Conservation (phyloP, 2,888 invertebrate species). For the Plagodis pulveraria region DNA sequence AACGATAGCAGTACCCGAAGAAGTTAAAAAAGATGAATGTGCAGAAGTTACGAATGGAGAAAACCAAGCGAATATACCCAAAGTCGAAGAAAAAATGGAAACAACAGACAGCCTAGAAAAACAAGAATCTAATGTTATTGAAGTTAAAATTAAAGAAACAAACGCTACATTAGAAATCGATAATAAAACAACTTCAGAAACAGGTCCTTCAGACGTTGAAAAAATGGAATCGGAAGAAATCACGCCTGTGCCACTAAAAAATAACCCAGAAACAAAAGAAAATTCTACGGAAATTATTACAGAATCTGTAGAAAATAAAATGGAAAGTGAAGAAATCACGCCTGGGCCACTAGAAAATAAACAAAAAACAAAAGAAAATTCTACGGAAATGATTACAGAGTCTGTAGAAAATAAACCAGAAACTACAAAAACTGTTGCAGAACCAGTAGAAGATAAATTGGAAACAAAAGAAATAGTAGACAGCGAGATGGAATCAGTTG, state of each 20-base stretch:
- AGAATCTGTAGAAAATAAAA: not conserved
- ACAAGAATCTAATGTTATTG: conserved; percentile 1
- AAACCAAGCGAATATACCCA: conserved; percentile 1
- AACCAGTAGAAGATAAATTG: not conserved
- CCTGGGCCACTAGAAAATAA: not conserved
- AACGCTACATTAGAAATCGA: conserved; percentile 1
- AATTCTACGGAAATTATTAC: not conserved
- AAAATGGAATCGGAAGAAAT: conserved; percentile 25
- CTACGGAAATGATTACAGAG: conserved; percentile 3
- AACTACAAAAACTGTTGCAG: conserved; percentile 3
- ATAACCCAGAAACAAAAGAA: not conserved
- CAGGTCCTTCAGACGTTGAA: conserved; percentile 7
- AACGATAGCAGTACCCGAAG: conserved; percentile 3
- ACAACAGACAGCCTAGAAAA: not conserved
- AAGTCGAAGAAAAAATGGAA: conserved; percentile 6
- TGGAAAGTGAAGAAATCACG: conserved; percentile 1
- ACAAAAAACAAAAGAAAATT: conserved; percentile 1
- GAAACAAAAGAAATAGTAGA: conserved; percentile 4
- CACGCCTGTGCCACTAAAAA: conserved; percentile 6
- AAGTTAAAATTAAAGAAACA: conserved; percentile 4
- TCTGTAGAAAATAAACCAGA: conserved; percentile 4
- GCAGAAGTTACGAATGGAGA: conserved; percentile 14
- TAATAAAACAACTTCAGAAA: conserved; percentile 1
- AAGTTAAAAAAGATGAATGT: conserved; percentile 2
- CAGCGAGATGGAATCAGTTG: conserved; percentile 8